A percentile compares a stretch with the other conserved stretches of the same genome.
Conservation (phyloP, 1,140 invertebrate species). For the Hermetia illucens region DNA sequence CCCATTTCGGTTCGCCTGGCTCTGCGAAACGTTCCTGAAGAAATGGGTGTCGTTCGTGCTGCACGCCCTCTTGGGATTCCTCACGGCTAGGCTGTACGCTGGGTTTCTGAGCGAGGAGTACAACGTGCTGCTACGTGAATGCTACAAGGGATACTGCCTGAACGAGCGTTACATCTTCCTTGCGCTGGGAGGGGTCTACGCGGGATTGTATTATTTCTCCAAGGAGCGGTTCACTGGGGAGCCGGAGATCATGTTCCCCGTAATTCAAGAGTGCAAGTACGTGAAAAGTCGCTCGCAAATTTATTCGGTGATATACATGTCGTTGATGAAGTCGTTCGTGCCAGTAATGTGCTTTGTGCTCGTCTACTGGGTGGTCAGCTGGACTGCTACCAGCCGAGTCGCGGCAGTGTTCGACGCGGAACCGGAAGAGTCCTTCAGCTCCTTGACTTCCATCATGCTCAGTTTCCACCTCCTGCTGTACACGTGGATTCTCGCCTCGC, state of each 20-base stretch:
- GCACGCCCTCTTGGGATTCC: slow-evolving; percentile 36
- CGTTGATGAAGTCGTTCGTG: slow-evolving; percentile 39
- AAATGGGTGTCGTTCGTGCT: slow-evolving; percentile 31
- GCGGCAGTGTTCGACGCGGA: slow-evolving; percentile 13
- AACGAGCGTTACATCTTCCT: slow-evolving; percentile 43
- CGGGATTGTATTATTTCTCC: slow-evolving; percentile 50
- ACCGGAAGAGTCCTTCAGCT: slow-evolving; percentile 14
- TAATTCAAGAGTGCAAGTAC: slow-evolving; percentile 49
- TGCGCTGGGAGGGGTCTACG: slow-evolving; percentile 48
- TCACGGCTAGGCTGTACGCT: slow-evolving; percentile 41
- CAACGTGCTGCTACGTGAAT: slow-evolving; percentile 19
- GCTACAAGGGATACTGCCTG: slow-evolving; percentile 28
- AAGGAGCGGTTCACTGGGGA: slow-evolving; percentile 37
- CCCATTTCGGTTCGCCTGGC: slow-evolving; percentile 37
- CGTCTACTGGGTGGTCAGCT: slow-evolving; percentile 14
- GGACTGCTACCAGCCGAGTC: slow-evolving; percentile 9
- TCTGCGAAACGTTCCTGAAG: slow-evolving; percentile 13
- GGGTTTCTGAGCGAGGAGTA: slow-evolving; percentile 34
- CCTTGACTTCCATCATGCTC: slow-evolving; percentile 12
- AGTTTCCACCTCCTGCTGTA: slow-evolving; percentile 38
- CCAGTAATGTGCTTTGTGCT: slow-evolving; percentile 41
- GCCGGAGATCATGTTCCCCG: slow-evolving; percentile 45
- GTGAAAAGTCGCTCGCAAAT: slow-evolving; percentile 44
- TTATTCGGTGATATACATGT: slow-evolving; percentile 36
- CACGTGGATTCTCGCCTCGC: slow-evolving; percentile 48